Conservation (phyloP, 1,140 invertebrate species). For the Bombus huntii region DNA sequence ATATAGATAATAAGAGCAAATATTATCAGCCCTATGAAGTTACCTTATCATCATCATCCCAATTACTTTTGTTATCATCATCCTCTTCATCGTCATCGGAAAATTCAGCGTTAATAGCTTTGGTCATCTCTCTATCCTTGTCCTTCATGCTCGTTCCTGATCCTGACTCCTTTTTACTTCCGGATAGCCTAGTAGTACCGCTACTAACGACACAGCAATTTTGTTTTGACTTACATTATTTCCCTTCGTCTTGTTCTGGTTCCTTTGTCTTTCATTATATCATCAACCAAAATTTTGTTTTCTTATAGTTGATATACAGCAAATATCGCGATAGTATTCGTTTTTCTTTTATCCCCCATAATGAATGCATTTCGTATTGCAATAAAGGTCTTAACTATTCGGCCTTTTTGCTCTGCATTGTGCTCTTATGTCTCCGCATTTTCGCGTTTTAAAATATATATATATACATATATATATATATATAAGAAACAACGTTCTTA, state of each 20-base stretch:
- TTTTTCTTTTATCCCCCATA: slow-evolving; percentile 69
- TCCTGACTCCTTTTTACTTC: slow-evolving; percentile 81
- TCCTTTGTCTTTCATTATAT: slow-evolving; percentile 70
- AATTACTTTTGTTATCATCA: slow-evolving; percentile 78
- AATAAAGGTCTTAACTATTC: slow-evolving; percentile 68
- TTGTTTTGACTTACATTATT: slow-evolving; percentile 78
- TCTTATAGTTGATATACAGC: slow-evolving; percentile 68
- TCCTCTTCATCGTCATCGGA: slow-evolving; percentile 80
- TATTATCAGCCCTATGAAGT: slow-evolving; percentile 48
- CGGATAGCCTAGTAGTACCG: slow-evolving; percentile 80
- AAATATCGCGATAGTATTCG: slow-evolving; percentile 72
- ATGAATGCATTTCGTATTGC: slow-evolving; percentile 67
- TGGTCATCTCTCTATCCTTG: slow-evolving; percentile 81
- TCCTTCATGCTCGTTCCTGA: slow-evolving; percentile 79
- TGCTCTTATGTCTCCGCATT: slow-evolving; percentile 62
- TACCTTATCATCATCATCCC: slow-evolving; percentile 80
- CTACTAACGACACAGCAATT: slow-evolving; percentile 81
- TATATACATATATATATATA: slow-evolving; percentile 56
- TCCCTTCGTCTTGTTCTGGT: slow-evolving; percentile 68
- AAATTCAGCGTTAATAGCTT: slow-evolving; percentile 81
- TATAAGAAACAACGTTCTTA: slow-evolving; percentile 60
- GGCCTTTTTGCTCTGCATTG: slow-evolving; percentile 63
- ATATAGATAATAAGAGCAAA: slow-evolving; percentile 20
- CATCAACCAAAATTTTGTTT: slow-evolving; percentile 73
- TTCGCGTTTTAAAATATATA: slow-evolving; percentile 64